Evolutionary conservation across 1,140 invertebrate species (phyloP), one percentile per base, ranked within the genome.

Genomic region (Drosophila erecta): DNA sequence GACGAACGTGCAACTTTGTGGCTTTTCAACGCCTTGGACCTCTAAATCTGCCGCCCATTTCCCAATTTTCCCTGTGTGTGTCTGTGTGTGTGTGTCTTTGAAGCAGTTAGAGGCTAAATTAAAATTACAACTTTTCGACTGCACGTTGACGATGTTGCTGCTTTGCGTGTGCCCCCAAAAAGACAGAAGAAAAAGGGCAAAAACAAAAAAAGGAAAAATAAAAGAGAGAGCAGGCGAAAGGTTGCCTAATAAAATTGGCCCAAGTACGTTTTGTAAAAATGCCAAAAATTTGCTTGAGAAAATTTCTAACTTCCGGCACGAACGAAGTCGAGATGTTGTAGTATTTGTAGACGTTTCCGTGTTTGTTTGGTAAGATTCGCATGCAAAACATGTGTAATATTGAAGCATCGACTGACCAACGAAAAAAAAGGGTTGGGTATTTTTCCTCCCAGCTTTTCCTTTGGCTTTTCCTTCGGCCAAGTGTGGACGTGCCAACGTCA

Each of bases 191-290:
- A 15, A 15, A n/a, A 35, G 54, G 27, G 8, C 4, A 33, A 30
- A 7, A 6, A 24, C 11, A 44, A 22, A 7, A n/a, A 7, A 4
- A 24, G 11, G 2, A 1, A 12, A 37, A 35, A 17, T 43, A 35
- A 20, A 17, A 43, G 50, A 44, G 20, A 15, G 15, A 4, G 5
- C 46, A 37, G 35, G 11, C 20, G 24, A 27, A 43, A 38, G 64
- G 37, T 65, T 71, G 60, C 40, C 78, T 81, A 81, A 81, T 81
- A 81, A 81, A 81, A 81, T 72, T 81, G 72, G 44, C 70, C 53
- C 51, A 84, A 84, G 81, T 84, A 84, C 80, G 80, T 79, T 84
- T 84, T 84, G 81, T 85, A 84, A 73, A 84, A 84, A 85, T 84
- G 76, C 81, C 71, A 84, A 84, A 84, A 85, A 85, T 85, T 80